phyloP scores from a whole-genome alignment of 2,797 vertebrate species.

The Microchirus variegatus region DNA sequence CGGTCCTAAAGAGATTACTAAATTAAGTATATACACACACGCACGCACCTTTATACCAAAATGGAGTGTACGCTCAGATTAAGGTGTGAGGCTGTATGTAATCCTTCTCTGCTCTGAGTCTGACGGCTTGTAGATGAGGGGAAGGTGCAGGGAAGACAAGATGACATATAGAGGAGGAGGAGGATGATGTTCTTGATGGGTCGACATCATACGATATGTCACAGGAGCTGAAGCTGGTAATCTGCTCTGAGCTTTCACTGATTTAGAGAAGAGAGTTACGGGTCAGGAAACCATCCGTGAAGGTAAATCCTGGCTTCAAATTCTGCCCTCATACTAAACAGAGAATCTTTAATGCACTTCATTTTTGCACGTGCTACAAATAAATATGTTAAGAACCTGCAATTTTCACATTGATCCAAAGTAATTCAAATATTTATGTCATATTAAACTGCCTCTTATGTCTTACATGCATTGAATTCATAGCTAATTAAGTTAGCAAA shows the following conservation, averaged over 20 bases:
- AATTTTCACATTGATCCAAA: too few species aligned
- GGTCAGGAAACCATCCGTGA: slow-evolving; percentile 2
- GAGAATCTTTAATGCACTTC: too few species aligned
- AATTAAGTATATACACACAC: too few species aligned
- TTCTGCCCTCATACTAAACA: background rate
- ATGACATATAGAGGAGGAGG: slow-evolving; percentile 35
- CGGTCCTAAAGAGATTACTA: too few species aligned
- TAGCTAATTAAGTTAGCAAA: too few species aligned
- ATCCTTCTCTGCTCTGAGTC: slow-evolving; percentile 43
- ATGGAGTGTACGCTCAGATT: slow-evolving; percentile 34
- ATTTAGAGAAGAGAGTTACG: background rate
- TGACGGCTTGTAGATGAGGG: slow-evolving; percentile 28
- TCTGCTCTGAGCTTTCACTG: slow-evolving; percentile 31
- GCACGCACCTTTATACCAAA: too few species aligned
- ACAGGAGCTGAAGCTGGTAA: slow-evolving; percentile 23
- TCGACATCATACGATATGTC: slow-evolving; percentile 32
- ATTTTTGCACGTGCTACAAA: too few species aligned
- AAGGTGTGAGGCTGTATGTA: slow-evolving; percentile 39
- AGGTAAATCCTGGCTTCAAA: background rate
- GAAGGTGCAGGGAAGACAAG: slow-evolving; percentile 26
- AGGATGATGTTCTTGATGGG: slow-evolving; percentile 32
- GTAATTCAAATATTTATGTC: too few species aligned
- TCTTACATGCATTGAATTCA: too few species aligned
- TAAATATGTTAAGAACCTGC: too few species aligned
- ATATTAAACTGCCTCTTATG: too few species aligned